Evolutionary conservation across 2,888 invertebrate species (phyloP).

Genomic region (Hirtodrosophila cameraria): DNA sequence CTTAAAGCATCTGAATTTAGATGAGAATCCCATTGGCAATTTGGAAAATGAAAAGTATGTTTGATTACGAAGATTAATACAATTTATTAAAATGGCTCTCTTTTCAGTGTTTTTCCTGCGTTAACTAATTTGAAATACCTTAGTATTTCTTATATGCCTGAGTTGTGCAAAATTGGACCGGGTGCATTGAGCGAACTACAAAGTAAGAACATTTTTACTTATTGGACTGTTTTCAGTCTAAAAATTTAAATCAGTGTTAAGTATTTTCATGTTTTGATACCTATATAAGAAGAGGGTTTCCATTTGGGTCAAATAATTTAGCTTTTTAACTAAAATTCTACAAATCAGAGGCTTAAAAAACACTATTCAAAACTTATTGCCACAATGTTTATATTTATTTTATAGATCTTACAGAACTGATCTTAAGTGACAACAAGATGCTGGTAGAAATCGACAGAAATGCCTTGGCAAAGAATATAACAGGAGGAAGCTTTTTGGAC

Average conservation of each 20-base stretch:
- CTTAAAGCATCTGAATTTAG: slow-evolving; percentile 87
- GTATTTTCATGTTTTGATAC: too few species aligned
- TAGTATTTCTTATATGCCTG: slow-evolving; percentile 88
- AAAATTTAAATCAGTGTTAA: too few species aligned
- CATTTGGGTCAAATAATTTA: too few species aligned
- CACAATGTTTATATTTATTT: neutral
- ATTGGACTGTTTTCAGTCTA: too few species aligned
- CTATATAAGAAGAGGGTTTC: too few species aligned
- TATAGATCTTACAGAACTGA: slow-evolving; percentile 85
- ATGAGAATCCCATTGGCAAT: slow-evolving; percentile 88
- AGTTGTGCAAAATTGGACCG: slow-evolving; percentile 86
- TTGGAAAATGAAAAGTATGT: slow-evolving; percentile 85
- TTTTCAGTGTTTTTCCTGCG: slow-evolving; percentile 87
- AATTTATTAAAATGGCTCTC: neutral
- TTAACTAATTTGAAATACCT: slow-evolving; percentile 87
- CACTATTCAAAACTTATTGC: neutral
- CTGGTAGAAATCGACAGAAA: slow-evolving; percentile 86
- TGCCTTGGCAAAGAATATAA: slow-evolving; percentile 86
- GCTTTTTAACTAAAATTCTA: too few species aligned
- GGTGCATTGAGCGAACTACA: slow-evolving; percentile 86
- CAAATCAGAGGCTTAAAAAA: too few species aligned
- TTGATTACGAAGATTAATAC: too few species aligned
- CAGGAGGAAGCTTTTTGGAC: slow-evolving; percentile 85
- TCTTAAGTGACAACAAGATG: slow-evolving; percentile 87
- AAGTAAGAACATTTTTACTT: slow-evolving; percentile 65